Conservation (phyloP, 1,140 invertebrate species). For the Gyrodactylus salaris region DNA sequence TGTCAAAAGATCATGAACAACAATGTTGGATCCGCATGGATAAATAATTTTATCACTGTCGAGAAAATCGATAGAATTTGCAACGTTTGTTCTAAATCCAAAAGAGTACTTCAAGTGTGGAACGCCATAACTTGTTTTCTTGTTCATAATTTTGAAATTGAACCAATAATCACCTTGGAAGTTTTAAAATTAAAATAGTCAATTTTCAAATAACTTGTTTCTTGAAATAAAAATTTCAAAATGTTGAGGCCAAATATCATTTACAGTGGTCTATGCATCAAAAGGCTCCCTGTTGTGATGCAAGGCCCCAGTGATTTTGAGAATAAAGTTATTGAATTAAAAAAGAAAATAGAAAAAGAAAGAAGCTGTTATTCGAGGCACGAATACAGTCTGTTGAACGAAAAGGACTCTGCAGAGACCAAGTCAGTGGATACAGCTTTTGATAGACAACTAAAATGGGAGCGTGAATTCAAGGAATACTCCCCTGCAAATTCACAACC, state of each 20-base stretch:
- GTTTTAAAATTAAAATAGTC: neutral
- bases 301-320: neutral
- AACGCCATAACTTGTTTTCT: conserved; percentile 8
- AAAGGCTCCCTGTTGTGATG: neutral
- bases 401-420: neutral
- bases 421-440: neutral
- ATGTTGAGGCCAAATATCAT: neutral
- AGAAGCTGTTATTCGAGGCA: neutral
- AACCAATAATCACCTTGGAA: neutral
- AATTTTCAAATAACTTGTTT: too few relatives aligned
- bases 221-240: neutral
- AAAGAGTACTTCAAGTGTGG: conserved; percentile 17
- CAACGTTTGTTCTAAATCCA: conserved; percentile 17
- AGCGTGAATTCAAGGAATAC: neutral
- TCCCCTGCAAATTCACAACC: neutral
- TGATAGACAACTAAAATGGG: neutral
- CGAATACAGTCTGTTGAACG: neutral
- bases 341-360: neutral
- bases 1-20: conserved; percentile 21
- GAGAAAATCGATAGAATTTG: conserved; percentile 17
- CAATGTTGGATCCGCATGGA: conserved; percentile 20
- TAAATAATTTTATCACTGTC: conserved; percentile 21
- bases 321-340: neutral
- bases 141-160: neutral
- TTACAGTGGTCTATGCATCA: neutral